These are phyloP conservation scores for Galbula dea DNA, from an alignment of 2,113 vertebrate genomes.

Conservation along the genomic window DNA sequence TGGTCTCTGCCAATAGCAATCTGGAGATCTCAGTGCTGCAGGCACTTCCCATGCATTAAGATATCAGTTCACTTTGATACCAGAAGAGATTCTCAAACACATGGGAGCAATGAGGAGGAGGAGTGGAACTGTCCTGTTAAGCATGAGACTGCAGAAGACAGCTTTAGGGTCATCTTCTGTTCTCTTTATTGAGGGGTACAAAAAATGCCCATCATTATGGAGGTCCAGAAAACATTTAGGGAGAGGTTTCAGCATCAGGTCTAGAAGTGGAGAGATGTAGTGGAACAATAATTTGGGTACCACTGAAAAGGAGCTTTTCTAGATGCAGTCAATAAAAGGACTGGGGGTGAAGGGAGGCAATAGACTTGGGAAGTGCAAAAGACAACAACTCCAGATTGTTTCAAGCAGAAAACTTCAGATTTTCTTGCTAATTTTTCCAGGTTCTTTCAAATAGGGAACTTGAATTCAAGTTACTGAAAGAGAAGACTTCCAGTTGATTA, in stretches of 20 bases:
- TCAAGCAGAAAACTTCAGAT: background rate
- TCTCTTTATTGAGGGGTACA: background rate
- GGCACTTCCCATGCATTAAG: background rate
- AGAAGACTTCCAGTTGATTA: background rate
- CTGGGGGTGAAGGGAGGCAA: background rate
- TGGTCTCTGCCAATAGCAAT: background rate
- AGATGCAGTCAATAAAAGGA: background rate
- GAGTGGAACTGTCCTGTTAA: background rate
- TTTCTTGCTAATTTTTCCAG: background rate
- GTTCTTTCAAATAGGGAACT: background rate
- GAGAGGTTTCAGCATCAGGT: background rate
- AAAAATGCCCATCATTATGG: background rate
- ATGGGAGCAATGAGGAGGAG: background rate
- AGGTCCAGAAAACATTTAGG: background rate
- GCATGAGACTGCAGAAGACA: background rate
- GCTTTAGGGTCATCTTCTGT: background rate
- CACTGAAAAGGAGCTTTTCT: background rate
- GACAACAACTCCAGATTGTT: background rate
- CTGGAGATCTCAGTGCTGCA: background rate
- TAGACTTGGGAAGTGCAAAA: background rate
- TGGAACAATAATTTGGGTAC: background rate
- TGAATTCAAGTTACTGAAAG: background rate
- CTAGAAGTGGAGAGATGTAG: background rate
- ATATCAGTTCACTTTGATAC: background rate
- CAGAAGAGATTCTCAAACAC: background rate